These are phyloP conservation scores for Fukomys damarensis DNA, from an alignment of 2,113 vertebrate species.

Conservation along the genomic window DNA sequence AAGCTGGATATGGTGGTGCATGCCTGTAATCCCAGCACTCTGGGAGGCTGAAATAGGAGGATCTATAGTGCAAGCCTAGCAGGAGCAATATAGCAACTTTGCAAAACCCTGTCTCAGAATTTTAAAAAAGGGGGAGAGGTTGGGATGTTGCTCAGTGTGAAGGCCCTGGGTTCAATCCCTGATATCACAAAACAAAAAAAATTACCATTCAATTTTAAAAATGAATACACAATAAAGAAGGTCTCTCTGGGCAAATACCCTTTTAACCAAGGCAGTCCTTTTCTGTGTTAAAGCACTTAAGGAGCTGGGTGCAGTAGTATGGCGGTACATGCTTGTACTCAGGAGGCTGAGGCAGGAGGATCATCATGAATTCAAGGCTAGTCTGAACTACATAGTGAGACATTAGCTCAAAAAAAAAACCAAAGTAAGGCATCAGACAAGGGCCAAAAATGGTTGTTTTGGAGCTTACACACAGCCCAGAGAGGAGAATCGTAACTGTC, in stretches of 20 bases:
- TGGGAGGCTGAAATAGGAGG: neutral
- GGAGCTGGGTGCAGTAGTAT: neutral
- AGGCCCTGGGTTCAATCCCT: neutral
- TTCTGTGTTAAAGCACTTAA: neutral
- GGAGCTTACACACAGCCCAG: neutral
- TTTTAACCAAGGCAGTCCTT: neutral
- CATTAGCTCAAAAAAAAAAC: neutral
- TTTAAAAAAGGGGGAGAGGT: too few relatives aligned
- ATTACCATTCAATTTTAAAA: neutral
- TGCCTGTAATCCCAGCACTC: neutral
- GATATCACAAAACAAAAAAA: neutral
- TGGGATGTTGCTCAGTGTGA: too few relatives aligned
- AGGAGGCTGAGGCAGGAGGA: neutral
- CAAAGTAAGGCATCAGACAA: neutral
- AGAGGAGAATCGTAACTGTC: neutral
- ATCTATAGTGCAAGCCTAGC: neutral
- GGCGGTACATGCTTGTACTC: neutral
- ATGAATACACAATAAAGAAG: neutral
- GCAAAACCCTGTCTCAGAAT: neutral
- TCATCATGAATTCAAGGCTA: neutral
- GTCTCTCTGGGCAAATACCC: neutral
- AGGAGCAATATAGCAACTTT: neutral
- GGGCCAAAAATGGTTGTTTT: neutral
- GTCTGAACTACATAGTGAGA: neutral
- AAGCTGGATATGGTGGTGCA: neutral